Conservation (phyloP, 2,888 invertebrate species). For the Yponomeuta malinellus region DNA sequence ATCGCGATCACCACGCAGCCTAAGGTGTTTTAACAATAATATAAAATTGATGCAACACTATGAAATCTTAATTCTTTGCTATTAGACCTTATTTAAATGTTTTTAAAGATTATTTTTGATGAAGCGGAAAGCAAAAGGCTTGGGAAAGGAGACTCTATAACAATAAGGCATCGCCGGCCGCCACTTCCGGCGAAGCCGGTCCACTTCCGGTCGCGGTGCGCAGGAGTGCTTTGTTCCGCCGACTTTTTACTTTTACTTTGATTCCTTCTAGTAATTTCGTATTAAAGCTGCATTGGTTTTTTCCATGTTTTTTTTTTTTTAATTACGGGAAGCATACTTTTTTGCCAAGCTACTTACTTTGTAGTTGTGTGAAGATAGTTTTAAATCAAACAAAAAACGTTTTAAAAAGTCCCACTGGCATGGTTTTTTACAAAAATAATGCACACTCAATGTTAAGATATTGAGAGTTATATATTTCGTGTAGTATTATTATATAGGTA, state of each 20-base stretch:
- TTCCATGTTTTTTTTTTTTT: background rate
- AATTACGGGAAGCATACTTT: background rate
- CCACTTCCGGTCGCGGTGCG: conserved; percentile 35
- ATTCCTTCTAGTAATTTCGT: background rate
- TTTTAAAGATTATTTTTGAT: background rate
- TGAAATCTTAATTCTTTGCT: background rate
- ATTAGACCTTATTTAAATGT: background rate
- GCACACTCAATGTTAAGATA: too few species aligned
- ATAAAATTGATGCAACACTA: background rate
- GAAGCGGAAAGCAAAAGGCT: background rate
- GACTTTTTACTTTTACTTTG: conserved; percentile 1
- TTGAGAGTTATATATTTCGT: too few species aligned
- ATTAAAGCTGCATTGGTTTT: background rate
- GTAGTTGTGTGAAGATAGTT: too few species aligned
- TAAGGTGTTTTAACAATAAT: background rate
- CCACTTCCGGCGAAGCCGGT: conserved; percentile 41
- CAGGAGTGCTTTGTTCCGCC: conserved; percentile 20
- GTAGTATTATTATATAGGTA: too few species aligned
- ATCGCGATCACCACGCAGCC: background rate
- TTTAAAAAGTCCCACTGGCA: too few species aligned
- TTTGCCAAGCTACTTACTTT: background rate
- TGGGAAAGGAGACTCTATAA: conserved; percentile 12
- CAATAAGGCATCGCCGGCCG: conserved; percentile 28
- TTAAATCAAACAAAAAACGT: too few species aligned
- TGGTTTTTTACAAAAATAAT: too few species aligned